Conservation (phyloP, 2,888 invertebrate genomes). For the Cloeon dipterum region DNA sequence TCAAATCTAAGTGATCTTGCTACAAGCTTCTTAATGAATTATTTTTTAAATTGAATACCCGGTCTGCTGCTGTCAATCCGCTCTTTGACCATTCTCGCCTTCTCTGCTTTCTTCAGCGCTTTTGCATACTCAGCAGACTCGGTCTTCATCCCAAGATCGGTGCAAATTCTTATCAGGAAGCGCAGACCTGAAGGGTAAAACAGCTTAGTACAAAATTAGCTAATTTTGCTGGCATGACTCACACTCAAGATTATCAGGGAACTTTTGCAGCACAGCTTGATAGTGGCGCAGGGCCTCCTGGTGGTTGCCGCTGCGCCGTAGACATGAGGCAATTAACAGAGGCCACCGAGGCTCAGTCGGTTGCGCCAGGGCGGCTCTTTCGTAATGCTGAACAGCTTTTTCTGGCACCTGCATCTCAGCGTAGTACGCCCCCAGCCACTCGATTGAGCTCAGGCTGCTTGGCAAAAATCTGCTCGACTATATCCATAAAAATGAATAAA, state of each 20-base stretch:
- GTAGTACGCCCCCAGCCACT: constrained; percentile 76
- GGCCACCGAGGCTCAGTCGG: constrained; percentile 68
- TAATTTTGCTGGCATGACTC: constrained; percentile 15
- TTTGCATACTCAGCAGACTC: constrained; percentile 69
- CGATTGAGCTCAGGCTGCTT: constrained; percentile 50
- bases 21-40: too few species aligned
- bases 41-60: too few species aligned
- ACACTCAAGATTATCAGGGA: constrained; percentile 91
- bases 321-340: constrained; percentile 65
- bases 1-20: too few species aligned
- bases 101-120: constrained; percentile 55
- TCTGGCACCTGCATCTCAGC: constrained; percentile 74
- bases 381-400: constrained; percentile 63
- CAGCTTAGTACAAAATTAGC: neutral
- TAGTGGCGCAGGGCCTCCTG: constrained; percentile 63
- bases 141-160: constrained; percentile 60
- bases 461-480: constrained; percentile 48
- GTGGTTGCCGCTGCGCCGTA: constrained; percentile 60
- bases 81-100: constrained; percentile 26
- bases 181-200: constrained; percentile 35
- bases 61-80: constrained; percentile 31
- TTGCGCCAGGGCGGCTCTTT: constrained; percentile 50
- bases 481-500: neutral
- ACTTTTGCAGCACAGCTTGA: constrained; percentile 62
- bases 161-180: constrained; percentile 67